Base-by-base conservation (phyloP, 2,113 vertebrate species). In the Pandion haliaetus region DNA sequence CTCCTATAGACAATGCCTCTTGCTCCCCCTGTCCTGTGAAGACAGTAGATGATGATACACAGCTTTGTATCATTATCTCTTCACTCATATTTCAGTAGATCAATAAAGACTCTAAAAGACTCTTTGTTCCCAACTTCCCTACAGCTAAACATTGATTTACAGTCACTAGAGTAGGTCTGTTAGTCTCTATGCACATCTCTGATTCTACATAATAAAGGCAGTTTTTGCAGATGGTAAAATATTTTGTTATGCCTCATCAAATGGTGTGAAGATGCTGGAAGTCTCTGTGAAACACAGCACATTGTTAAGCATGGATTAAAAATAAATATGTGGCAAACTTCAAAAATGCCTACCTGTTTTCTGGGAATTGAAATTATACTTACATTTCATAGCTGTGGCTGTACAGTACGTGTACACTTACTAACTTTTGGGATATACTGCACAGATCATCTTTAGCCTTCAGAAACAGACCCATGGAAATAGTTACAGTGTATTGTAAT, bases 81-180 rank as follows among this genome's bases (percentile, higher is more conserved):
- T 69, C n/a, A 38, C 10, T 42, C 26, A 5, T 45, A 70, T 47
- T 88, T 76, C 80, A 76, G 61, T 10, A 73, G 44, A 86, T 67
- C 79, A 82, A 77, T 69, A 80, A 66, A 62, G 19, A 80, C 50
- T n/a, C 69, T 67, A n/a, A 78, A 47, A 87, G 36, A n/a, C 36
- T 65, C 58, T 91, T 36, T 82, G 47, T 71, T 82, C 66, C 57
- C 78, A 34, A 8, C 25, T 76, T 83, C n/a, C 62, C 84, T 57
- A 32, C 29, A 88, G 82, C 61, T 82, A 79, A 82, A 66, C 52
- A 90, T 36, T 28, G 57, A 86, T 88, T 90, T 82, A 32, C 59
- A 82, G 66, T 54, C 86, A 82, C 79, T 23, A 55, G 70, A 82
- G 74, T 16, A 78, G 44, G 34, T 67, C 66, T 80, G 62, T 50